Evolutionary conservation across 2,113 vertebrate species (phyloP).

Genomic region (Lycocorax pyrrhopterus): DNA sequence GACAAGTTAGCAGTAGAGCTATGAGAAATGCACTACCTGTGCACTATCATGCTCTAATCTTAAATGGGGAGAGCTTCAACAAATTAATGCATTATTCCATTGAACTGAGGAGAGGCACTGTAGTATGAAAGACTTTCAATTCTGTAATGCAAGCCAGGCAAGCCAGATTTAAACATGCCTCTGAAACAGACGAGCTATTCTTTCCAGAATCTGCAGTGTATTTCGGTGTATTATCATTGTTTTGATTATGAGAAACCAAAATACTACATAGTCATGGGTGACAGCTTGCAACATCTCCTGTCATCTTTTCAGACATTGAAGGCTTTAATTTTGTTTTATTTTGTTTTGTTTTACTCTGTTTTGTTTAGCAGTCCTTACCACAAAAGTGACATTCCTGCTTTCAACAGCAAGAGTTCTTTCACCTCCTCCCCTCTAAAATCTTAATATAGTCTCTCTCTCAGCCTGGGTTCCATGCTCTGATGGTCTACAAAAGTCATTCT

Average conservation of each 20-base stretch:
- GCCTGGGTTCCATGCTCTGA: neutral
- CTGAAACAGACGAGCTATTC: neutral
- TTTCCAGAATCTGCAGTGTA: neutral
- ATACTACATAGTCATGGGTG: neutral
- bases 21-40: neutral
- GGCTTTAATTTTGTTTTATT: neutral
- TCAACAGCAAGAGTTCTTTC: neutral
- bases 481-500: neutral
- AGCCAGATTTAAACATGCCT: neutral
- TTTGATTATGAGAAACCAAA: neutral
- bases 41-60: neutral
- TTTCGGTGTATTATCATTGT: neutral
- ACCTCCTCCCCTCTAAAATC: neutral
- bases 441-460: neutral
- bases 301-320: neutral
- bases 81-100: neutral
- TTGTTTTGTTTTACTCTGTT: neutral
- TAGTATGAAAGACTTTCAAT: neutral
- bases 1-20: neutral
- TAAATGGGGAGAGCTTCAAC: neutral
- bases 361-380: neutral
- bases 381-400: accelerated
- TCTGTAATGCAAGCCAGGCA: neutral
- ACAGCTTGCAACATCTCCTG: neutral
- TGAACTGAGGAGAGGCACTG: neutral